A percentile compares a stretch with the other conserved stretches of the same genome.
Evolutionary conservation across 2,888 invertebrate species (phyloP).

Genomic region (Drosophila paucipuncta): DNA sequence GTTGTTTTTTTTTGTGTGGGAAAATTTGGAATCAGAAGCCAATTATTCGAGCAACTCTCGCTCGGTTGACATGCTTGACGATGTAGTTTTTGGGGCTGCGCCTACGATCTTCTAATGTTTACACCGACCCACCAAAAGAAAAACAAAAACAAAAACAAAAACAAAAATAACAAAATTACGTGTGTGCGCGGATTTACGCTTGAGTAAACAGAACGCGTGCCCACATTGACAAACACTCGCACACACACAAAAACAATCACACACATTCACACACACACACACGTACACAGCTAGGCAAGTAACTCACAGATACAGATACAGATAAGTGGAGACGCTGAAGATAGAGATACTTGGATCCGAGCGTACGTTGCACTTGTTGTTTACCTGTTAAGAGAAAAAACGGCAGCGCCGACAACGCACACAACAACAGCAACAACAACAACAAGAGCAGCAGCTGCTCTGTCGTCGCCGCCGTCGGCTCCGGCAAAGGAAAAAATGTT

Average conservation of each 20-base stretch:
- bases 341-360: conserved; percentile 53
- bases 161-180: conserved; percentile 55
- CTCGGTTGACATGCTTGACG: conserved; percentile 39
- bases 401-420: conserved; percentile 58
- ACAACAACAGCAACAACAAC: conserved; percentile 31
- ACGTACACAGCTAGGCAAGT: conserved; percentile 9
- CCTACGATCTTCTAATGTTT: conserved; percentile 60
- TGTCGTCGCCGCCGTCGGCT: conserved; percentile 58
- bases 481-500: conserved; percentile 76
- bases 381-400: conserved; percentile 68
- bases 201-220: conserved; percentile 73
- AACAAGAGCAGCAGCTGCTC: conserved; percentile 35
- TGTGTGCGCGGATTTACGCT: conserved; percentile 79
- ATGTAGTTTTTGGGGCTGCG: conserved; percentile 42
- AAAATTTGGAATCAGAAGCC: background rate
- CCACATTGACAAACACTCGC: conserved; percentile 42
- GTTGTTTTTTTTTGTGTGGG: background rate
- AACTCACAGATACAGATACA: conserved; percentile 6
- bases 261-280: conserved; percentile 26
- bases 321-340: conserved; percentile 36
- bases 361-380: conserved; percentile 79
- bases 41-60: conserved; percentile 33
- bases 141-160: background rate
- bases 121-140: conserved; percentile 47
- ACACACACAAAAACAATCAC: background rate